A percentile compares a stretch with the other conserved stretches of the same genome.
Evolutionary conservation across 2,888 invertebrate genomes (phyloP).

Genomic region (Hirtodrosophila confusa): DNA sequence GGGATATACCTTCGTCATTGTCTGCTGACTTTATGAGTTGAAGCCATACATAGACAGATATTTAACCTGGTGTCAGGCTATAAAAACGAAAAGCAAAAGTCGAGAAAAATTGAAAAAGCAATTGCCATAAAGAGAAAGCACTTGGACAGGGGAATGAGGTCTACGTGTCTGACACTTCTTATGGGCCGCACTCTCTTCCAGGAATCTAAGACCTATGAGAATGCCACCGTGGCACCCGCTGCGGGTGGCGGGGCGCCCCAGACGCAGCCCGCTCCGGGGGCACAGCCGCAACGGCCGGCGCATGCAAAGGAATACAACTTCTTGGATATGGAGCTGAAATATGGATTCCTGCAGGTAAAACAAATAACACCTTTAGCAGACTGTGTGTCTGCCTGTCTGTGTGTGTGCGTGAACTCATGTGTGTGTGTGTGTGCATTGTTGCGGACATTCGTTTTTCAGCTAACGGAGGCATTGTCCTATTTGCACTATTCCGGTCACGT

Average conservation of each 20-base stretch:
- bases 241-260: slow-evolving; percentile 44
- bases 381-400: background rate
- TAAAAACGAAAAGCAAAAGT: slow-evolving; percentile 22
- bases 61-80: slow-evolving; percentile 25
- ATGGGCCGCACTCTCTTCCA: slow-evolving; percentile 46
- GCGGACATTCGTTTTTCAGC: slow-evolving; percentile 85
- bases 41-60: slow-evolving; percentile 48
- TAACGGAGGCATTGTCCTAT: slow-evolving; percentile 96
- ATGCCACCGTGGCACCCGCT: slow-evolving; percentile 72
- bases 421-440: slow-evolving; percentile 11
- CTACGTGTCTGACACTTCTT: slow-evolving; percentile 28
- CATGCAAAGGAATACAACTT: slow-evolving; percentile 93
- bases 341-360: slow-evolving; percentile 94
- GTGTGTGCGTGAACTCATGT: slow-evolving; percentile 3
- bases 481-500: slow-evolving; percentile 94
- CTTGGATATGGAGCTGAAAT: slow-evolving; percentile 96
- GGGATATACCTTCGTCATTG: slow-evolving; percentile 23
- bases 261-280: slow-evolving; percentile 84
- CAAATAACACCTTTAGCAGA: slow-evolving; percentile 21
- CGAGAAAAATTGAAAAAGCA: slow-evolving; percentile 52
- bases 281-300: slow-evolving; percentile 86
- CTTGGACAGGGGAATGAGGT: background rate
- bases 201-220: slow-evolving; percentile 84
- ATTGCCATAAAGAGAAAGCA: slow-evolving; percentile 51
- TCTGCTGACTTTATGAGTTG: slow-evolving; percentile 47